Evolutionary conservation across 2,888 invertebrate genomes (phyloP).

Genomic region (Phortica okadai): DNA sequence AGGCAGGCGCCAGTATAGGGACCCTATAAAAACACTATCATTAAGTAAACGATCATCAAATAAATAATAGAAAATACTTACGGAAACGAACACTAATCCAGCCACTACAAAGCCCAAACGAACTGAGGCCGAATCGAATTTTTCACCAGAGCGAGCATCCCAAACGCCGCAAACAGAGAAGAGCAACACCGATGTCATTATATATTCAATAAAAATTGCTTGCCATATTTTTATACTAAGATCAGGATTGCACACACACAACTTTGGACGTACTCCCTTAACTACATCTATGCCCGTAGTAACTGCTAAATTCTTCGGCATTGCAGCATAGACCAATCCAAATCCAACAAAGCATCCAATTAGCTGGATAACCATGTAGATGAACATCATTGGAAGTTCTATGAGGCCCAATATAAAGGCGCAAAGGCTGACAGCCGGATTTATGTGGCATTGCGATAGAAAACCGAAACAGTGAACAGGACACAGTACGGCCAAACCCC

Average conservation of each 20-base stretch:
- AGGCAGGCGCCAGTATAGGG: conserved; percentile 34
- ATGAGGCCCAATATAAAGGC: conserved; percentile 43
- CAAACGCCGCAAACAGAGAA: conserved; percentile 44
- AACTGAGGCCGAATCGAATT: conserved; percentile 34
- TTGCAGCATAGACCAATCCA: neutral
- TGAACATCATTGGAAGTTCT: conserved; percentile 44
- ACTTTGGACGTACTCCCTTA: neutral
- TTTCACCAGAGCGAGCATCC: conserved; percentile 40
- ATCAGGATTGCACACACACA: conserved; percentile 16
- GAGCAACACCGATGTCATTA: conserved; percentile 26
- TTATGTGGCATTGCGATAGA: conserved; percentile 49
- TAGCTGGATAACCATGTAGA: conserved; percentile 43
- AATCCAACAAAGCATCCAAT: conserved; percentile 39
- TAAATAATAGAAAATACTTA: conserved; percentile 29
- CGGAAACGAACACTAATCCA: conserved; percentile 28
- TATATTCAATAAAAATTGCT: conserved; percentile 35
- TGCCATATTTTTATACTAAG: neutral
- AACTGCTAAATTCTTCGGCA: neutral
- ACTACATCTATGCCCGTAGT: too few relatives aligned
- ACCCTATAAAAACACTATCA: conserved; percentile 12
- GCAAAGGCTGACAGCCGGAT: conserved; percentile 44
- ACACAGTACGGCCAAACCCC: conserved; percentile 45
- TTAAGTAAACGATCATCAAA: neutral
- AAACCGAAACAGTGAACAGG: conserved; percentile 40
- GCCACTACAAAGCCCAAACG: conserved; percentile 45